Evolutionary conservation across 2,888 invertebrate species (phyloP), one percentile per base, ranked within the genome.

Genomic region (Habrosyne pyritoides): DNA sequence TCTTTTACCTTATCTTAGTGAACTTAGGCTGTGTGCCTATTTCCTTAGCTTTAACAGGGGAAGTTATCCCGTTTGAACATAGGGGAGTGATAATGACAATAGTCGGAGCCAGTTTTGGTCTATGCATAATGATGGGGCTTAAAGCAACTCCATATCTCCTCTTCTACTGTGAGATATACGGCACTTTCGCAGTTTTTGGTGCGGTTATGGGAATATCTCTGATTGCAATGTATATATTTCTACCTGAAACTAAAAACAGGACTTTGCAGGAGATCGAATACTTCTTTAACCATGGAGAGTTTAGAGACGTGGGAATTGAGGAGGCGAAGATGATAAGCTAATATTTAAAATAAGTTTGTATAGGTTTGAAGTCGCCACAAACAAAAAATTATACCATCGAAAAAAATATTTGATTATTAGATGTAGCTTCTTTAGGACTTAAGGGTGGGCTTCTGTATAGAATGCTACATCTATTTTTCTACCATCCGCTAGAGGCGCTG

Each of bases 151-250:
- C 83, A 10, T 64, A 70, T 57, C 57, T 82, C 46, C 55, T 83
- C 0, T 64, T 50, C 0, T 69, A 57, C 33, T 48, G 81, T 0
- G 71, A 81, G 50, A 78, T 86, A 0, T 75, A 86, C 33, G 88
- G 88, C 0, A 84, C 84, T 0, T 88, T 87, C 53, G 69, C 78
- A 12, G 76, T 84, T 1, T 83, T 77, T 51, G 86, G 83, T 2
- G 52, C 63, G 0, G 60, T 76, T 0, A 71, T 74, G 65, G 60
- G 52, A 0, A n/a, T 61, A 0, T 56, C 64, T 4, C 54, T 78
- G 3, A n/a, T 70, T 2, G 58, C 67, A 7, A 54, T 79, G 2
- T 75, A 71, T 33, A 75, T 75, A 36, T 60, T 66, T 3, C 55
- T 77, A 47, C 78, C 78, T 7, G 79, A 79, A 59, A 78, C 79